These are phyloP conservation scores for Platyscapa corneri DNA, from an alignment of 1,140 invertebrate species.

Conservation along the genomic window DNA sequence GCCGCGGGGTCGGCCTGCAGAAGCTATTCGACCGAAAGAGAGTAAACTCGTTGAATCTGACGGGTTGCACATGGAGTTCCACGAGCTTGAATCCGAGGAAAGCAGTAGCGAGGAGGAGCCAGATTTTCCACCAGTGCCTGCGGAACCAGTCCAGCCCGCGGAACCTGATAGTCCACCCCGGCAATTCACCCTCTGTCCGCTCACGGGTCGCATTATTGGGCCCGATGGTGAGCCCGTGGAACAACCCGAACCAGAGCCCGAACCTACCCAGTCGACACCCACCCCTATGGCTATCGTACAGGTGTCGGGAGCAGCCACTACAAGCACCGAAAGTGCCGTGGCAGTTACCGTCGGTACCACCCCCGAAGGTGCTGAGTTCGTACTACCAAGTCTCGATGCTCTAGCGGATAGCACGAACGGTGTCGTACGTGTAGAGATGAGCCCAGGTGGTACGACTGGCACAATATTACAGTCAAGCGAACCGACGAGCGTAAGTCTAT, in stretches of 20 bases:
- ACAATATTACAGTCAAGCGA: slow-evolving; percentile 75
- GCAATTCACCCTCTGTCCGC: slow-evolving; percentile 81
- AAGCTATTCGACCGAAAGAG: slow-evolving; percentile 66
- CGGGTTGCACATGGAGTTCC: slow-evolving; percentile 73
- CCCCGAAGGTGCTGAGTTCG: slow-evolving; percentile 59
- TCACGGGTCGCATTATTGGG: slow-evolving; percentile 81
- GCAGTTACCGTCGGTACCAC: slow-evolving; percentile 3
- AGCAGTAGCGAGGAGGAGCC: slow-evolving; percentile 77
- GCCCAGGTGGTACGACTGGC: slow-evolving; percentile 79
- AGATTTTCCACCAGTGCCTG: slow-evolving; percentile 75
- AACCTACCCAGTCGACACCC: slow-evolving; percentile 40
- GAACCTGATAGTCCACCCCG: slow-evolving; percentile 80
- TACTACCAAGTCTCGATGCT: slow-evolving; percentile 68
- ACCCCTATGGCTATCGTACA: slow-evolving; percentile 47
- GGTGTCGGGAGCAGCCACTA: slow-evolving; percentile 46
- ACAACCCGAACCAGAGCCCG: slow-evolving; percentile 58
- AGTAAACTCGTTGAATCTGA: slow-evolving; percentile 72
- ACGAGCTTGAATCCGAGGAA: slow-evolving; percentile 71
- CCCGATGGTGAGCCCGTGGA: slow-evolving; percentile 80
- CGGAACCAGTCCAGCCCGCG: slow-evolving; percentile 72
- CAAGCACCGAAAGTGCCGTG: slow-evolving; percentile 32
- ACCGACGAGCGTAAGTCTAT: slow-evolving; percentile 37
- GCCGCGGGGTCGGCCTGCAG: slow-evolving; percentile 37
- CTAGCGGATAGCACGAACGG: slow-evolving; percentile 76
- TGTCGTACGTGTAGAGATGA: slow-evolving; percentile 80